Evolutionary conservation across 2,113 vertebrate species (phyloP), one percentile per base, ranked within the genome.

Genomic region (Lepidothrix coronata): DNA sequence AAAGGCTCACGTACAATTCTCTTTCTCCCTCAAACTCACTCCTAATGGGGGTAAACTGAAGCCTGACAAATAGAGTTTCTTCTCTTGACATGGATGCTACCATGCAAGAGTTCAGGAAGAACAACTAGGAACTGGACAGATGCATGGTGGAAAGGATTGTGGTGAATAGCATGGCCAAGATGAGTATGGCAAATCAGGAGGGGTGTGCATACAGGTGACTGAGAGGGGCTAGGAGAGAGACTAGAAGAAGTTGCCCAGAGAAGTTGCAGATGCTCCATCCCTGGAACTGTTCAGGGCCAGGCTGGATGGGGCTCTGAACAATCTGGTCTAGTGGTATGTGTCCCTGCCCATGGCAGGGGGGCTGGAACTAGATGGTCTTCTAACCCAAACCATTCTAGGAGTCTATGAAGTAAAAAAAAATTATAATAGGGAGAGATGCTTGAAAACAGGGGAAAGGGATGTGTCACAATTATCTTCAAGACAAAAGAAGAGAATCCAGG

Each of bases 261-360:
- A 81, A 61, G 3, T 6, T 41, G n/a, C 25, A 14, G 21, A 41
- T 55, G n/a, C 7, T 54, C 21, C 48, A 68, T 54, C 23, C 30
- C 39, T 68, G 54, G n/a, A 68, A 30, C 8, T 18, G 24, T 16
- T 30, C 24, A 68, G 22, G 41, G 14, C 25, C n/a, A n/a, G 54
- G n/a, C 14, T 55, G n/a, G 20, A 54, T 48, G 55, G 46, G n/a
- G 30, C 11, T 70, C n/a, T 48, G 71, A 55, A 48, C 20, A 39
- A 7, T 12, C 16, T 48, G 46, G 9, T 68, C 16, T 11, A 41
- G n/a, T 19, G 48, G 20, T 35, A 76, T 9, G 17, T 55, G 30
- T 70, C 12, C 14, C 21, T 15, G 14, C 4, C n/a, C 17, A 11
- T 30, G n/a, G 16, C 3, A 14, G 3, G 9, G 12, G 0, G 7